Percentiles rank a stretch among this genome's conserved stretches.
Evolutionary conservation across 2,888 invertebrate species (phyloP).

Genomic region (Dilophus febrilis): DNA sequence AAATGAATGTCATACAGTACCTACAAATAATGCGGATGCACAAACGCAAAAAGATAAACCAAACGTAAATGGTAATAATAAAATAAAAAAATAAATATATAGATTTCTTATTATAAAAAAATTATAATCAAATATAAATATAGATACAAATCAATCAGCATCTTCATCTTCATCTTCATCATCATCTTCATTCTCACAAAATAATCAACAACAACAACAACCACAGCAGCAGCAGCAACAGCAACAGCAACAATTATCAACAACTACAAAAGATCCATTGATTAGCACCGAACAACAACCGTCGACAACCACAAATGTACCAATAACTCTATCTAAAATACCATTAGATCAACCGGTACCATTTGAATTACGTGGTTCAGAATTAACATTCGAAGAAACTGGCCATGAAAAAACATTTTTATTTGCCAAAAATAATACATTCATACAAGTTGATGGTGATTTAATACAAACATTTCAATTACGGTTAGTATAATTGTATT

Average conservation of each 20-base stretch:
- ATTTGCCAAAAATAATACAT: conserved; percentile 81
- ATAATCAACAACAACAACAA: no score
- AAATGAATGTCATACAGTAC: no score
- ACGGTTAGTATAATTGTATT: conserved; percentile 45
- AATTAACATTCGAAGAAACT: conserved; percentile 70
- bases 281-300: conserved; percentile 31
- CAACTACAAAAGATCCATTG: conserved; percentile 33
- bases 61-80: no score
- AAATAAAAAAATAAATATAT: no score
- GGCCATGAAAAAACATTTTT: conserved; percentile 76
- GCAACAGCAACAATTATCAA: conserved; percentile 34
- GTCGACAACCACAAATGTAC: conserved; percentile 17
- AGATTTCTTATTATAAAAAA: no score
- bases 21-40: no score
- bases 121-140: no score
- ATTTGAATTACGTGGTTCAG: conserved; percentile 55
- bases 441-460: conserved; percentile 79
- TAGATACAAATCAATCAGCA: conserved; percentile 14
- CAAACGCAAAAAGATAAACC: no score
- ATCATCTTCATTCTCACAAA: no score
- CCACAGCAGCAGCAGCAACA: no score
- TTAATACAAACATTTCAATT: conserved; percentile 79
- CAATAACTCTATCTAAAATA: conserved; percentile 15
- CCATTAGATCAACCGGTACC: conserved; percentile 41
- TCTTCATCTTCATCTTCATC: no score